Evolutionary conservation across 2,888 invertebrate species (phyloP), one percentile per base, ranked within the genome.

Genomic region (Rhimphoctona megacephalus): DNA sequence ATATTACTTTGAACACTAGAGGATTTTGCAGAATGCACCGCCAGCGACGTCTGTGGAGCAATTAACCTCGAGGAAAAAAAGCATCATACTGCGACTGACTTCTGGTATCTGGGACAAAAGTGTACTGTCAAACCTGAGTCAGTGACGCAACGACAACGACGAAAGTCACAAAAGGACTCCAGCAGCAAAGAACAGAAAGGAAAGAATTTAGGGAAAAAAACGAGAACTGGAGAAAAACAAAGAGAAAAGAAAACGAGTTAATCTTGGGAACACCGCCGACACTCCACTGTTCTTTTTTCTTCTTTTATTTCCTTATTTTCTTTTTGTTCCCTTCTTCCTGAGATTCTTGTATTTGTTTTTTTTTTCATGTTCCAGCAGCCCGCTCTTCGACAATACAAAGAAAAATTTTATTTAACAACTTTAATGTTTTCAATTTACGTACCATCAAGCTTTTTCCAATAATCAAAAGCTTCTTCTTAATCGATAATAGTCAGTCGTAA

Each of bases 81-180:
- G 30, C 36, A 43, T 17, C 61, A 61, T 67, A 52, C 80, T 76
- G 52, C 77, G 66, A 66, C 66, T 46, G 81, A 81, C 81, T 85
- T 81, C 64, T 66, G 72, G 77, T 85, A 85, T 77, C 66, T 72
- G 81, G 85, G 66, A 81, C 72, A 74, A 74, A 80, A 66, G 69
- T 61, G 66, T 72, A 64, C 69, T 74, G 67, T 70, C 49, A 61
- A 81, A 69, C 49, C 19, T 61, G 49, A 49, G 52, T 54, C 30
- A 46, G 64, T 54, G 72, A 54, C 19, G 72, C 52, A 72, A 70
- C 64, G 54, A 79, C 79, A 54, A 69, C 78, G 73, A 84, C 78
- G 57, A 33, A 39, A 36, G 52, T 17, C 39, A 57, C 57, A 70
- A 54, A 69, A 79, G 57, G 69, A 79, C 46, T 22, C 39, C 14